These are phyloP conservation scores for Antennarius striatus DNA, from an alignment of 2,113 vertebrate species.

Conservation along the genomic window DNA sequence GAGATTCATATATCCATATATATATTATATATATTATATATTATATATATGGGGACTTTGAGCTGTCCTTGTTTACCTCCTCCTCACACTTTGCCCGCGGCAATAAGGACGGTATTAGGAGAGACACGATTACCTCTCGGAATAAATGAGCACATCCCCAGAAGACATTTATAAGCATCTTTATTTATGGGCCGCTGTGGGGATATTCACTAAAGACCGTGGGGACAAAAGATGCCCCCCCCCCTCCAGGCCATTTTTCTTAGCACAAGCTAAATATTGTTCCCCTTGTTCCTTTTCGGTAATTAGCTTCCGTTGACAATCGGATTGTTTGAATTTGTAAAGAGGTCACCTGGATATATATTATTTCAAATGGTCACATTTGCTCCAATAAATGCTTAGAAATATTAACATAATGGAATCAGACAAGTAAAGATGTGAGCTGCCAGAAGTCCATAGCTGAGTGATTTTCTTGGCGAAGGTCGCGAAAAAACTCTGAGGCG, in stretches of 20 bases:
- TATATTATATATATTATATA: constrained; percentile 4
- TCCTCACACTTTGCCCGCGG: constrained; percentile 55
- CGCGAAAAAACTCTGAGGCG: constrained; percentile 5
- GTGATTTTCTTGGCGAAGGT: constrained; percentile 27
- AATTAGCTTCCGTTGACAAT: neutral
- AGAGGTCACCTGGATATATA: no score
- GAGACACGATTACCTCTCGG: constrained; percentile 50
- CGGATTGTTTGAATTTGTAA: neutral
- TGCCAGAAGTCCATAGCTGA: constrained; percentile 9
- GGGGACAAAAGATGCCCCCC: constrained; percentile 27
- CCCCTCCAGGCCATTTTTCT: neutral
- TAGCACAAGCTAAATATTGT: neutral
- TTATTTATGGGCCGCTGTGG: constrained; percentile 33
- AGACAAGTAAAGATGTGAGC: constrained; percentile 11
- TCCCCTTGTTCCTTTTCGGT: neutral
- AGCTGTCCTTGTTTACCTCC: constrained; percentile 72
- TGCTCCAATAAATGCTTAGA: no score
- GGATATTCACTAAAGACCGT: constrained; percentile 38
- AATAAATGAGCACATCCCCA: constrained; percentile 66
- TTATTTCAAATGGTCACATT: no score
- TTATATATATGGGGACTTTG: constrained; percentile 62
- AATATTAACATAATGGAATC: constrained; percentile 2
- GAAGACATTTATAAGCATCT: constrained; percentile 42
- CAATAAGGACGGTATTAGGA: constrained; percentile 46
- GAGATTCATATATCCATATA: constrained; percentile 40